Evolutionary conservation across 2,888 invertebrate genomes (phyloP).

Genomic region (Zaprionus obscuricornis): DNA sequence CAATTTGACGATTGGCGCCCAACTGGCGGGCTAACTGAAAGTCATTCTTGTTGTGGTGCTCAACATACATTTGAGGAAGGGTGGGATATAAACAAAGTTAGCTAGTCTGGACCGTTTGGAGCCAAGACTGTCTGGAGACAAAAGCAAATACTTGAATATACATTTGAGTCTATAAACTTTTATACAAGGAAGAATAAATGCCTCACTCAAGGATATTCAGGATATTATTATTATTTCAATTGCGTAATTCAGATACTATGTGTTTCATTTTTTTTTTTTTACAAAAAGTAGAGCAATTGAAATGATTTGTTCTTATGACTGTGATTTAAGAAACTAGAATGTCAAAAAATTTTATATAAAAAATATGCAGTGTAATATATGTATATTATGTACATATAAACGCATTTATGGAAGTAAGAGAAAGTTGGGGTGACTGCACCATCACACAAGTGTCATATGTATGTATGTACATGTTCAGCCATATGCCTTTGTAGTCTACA

Average conservation of each 20-base stretch:
- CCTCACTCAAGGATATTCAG: too few relatives aligned
- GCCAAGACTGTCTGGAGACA: conserved; percentile 50
- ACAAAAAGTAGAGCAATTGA: too few relatives aligned
- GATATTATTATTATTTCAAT: too few relatives aligned
- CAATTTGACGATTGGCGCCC: conserved; percentile 26
- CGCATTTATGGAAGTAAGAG: not conserved
- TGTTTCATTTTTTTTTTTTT: too few relatives aligned
- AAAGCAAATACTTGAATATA: conserved; percentile 7
- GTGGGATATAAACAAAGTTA: conserved; percentile 38
- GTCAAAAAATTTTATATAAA: too few relatives aligned
- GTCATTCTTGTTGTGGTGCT: conserved; percentile 4
- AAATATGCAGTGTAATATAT: too few relatives aligned
- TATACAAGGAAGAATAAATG: too few relatives aligned
- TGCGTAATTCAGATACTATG: too few relatives aligned
- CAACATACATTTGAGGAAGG: conserved; percentile 9
- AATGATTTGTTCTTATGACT: too few relatives aligned
- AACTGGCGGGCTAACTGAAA: conserved; percentile 16
- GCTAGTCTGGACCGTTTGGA: conserved; percentile 52
- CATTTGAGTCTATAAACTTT: too few relatives aligned
- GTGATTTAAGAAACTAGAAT: too few relatives aligned
- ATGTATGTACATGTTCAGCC: conserved; percentile 8
- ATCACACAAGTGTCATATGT: not conserved
- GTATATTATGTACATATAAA: not conserved
- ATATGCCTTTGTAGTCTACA: too few relatives aligned
- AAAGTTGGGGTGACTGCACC: not conserved